A percentile compares a stretch with the other conserved stretches of the same genome.
Evolutionary conservation across 2,888 invertebrate genomes (phyloP).

Genomic region (Apodemia zela): DNA sequence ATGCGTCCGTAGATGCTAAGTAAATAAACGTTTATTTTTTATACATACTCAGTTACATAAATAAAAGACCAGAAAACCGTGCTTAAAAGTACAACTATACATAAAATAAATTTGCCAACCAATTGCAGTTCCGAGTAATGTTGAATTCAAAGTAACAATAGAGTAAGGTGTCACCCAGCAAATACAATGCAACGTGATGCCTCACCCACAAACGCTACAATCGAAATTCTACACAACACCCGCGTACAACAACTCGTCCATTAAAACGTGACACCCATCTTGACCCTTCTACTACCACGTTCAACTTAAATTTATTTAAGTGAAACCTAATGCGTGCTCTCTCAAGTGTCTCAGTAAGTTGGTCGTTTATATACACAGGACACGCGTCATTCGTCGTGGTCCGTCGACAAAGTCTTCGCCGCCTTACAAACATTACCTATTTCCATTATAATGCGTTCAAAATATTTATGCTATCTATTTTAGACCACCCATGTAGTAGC

Average conservation of each 20-base stretch:
- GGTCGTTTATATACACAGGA: constrained; percentile 36
- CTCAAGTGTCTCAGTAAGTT: constrained; percentile 35
- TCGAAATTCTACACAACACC: constrained; percentile 58
- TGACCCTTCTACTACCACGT: constrained; percentile 21
- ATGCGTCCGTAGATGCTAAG: too few relatives aligned
- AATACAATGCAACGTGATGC: constrained; percentile 36
- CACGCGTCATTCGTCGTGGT: constrained; percentile 65
- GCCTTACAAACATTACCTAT: constrained; percentile 57
- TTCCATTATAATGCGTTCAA: constrained; percentile 75
- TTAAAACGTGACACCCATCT: constrained; percentile 37
- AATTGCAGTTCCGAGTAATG: constrained; percentile 18
- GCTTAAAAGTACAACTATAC: background rate
- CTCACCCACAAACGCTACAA: constrained; percentile 52
- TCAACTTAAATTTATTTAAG: constrained; percentile 11
- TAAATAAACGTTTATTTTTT: too few relatives aligned
- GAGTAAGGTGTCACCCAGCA: constrained; percentile 40
- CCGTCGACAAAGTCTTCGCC: constrained; percentile 54
- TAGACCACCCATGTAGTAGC: constrained; percentile 67
- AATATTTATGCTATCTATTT: constrained; percentile 70
- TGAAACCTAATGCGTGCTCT: constrained; percentile 19
- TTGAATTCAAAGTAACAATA: constrained; percentile 32
- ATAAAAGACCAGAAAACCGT: background rate
- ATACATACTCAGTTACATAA: background rate
- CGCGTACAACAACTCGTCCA: constrained; percentile 43
- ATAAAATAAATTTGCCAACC: constrained; percentile 29